Evolutionary conservation across 2,797 vertebrate species (phyloP), one percentile per base, ranked within the genome.

Genomic region (Gastrophryne carolinensis): DNA sequence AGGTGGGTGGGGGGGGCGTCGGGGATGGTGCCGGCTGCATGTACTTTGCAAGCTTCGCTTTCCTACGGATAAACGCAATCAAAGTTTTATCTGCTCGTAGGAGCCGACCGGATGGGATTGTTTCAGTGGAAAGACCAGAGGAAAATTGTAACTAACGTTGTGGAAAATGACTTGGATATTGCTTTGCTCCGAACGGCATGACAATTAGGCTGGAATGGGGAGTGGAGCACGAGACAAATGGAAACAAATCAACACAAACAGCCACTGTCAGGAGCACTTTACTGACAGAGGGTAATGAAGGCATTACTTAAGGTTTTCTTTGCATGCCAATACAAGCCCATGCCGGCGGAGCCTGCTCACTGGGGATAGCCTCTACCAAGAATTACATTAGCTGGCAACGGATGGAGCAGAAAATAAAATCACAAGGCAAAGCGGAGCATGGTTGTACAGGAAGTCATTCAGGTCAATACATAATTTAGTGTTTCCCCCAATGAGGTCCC

Each of bases 231-330:
- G 83, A 88, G 88, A 89, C 87, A 91, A 87, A 90, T 86, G 83
- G 88, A 88, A 89, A 91, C 89, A 91, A 92, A 92, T 91, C 91
- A 93, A 90, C 90, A 94, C 90, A 94, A 94, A 90, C 91, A 90
- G 88, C 84, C 84, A 87, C 89, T 92, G 91, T 93, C 90, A 91
- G 87, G 88, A 93, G 84, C 80, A 83, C 89, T 94, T 94, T 90
- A 85, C 82, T 79, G 83, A 84, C 78, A 82, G 78, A 87, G 82
- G 88, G 84, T 86, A 90, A 92, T 78, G 80, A 83, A 89, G 90
- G 89, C 88, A 87, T 91, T 89, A 89, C 87, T 90, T 88, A 89
- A 90, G 86, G 83, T 29, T 61, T 13, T 44, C 37, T 35, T 26
- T 11, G 82, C 81, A 70, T 82, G 84, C 83, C 83, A 82, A 84